Conservation (phyloP, 2,797 vertebrate species). For the Micrastur ruficollis region DNA sequence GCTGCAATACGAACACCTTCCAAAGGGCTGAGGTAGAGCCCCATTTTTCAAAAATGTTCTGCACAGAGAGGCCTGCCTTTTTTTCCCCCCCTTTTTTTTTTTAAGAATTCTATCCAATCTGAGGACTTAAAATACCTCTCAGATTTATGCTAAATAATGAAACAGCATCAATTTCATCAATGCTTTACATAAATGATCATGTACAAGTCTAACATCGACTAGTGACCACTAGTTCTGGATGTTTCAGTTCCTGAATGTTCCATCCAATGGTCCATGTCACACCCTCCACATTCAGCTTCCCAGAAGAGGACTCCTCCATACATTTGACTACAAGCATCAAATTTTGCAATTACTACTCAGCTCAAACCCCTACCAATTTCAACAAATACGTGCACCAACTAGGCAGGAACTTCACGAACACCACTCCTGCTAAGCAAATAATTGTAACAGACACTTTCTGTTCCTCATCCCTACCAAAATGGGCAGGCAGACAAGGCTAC, state of each 20-base stretch:
- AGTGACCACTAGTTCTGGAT: too few species aligned
- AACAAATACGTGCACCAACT: accelerated
- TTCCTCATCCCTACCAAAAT: accelerated
- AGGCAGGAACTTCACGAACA: accelerated
- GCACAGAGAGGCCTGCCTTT: not conserved
- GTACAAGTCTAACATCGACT: not conserved
- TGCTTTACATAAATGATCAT: not conserved
- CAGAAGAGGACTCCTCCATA: not conserved
- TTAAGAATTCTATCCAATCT: not conserved
- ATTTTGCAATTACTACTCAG: not conserved
- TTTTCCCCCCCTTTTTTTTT: not conserved
- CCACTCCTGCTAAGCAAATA: not conserved
- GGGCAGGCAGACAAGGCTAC: not conserved
- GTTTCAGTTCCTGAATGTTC: not conserved
- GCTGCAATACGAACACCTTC: not conserved
- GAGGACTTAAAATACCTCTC: not conserved
- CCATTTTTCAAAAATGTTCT: not conserved
- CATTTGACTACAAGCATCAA: accelerated
- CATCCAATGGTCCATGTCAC: accelerated
- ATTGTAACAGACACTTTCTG: not conserved
- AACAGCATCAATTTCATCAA: not conserved
- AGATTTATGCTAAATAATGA: not conserved
- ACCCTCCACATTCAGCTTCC: not conserved
- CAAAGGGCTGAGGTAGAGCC: not conserved
- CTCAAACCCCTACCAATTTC: not conserved